Evolutionary conservation across 2,797 vertebrate genomes (phyloP).

Genomic region (Hephaestus fuliginosus): DNA sequence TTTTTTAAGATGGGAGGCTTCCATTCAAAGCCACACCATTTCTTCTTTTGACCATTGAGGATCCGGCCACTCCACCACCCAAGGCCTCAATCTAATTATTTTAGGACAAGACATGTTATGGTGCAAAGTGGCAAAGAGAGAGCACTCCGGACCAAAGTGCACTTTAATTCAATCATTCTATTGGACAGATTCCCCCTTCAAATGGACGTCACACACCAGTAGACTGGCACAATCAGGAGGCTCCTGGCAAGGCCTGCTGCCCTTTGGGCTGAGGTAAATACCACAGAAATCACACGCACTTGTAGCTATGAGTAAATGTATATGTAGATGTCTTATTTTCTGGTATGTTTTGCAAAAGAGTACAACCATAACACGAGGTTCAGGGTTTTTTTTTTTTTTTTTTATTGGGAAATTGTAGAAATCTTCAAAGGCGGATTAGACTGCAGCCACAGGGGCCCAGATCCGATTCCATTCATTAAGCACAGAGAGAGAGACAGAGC

Average conservation of each 20-base stretch:
- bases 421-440: conserved; percentile 81
- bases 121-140: conserved; percentile 82
- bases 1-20: conserved; percentile 84
- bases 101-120: conserved; percentile 86
- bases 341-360: conserved; percentile 47
- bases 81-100: conserved; percentile 87
- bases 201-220: conserved; percentile 80
- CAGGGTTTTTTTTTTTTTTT: conserved; percentile 33
- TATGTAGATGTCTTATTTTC: conserved; percentile 47
- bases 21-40: conserved; percentile 83
- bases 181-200: conserved; percentile 80
- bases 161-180: conserved; percentile 87
- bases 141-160: conserved; percentile 84
- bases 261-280: conserved; percentile 49
- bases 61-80: conserved; percentile 80
- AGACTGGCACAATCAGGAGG: conserved; percentile 72
- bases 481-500: conserved; percentile 51
- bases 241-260: conserved; percentile 57
- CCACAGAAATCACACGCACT: conserved; percentile 53
- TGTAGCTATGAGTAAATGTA: conserved; percentile 44
- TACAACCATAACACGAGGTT: conserved; percentile 30
- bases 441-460: conserved; percentile 74
- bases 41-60: conserved; percentile 83
- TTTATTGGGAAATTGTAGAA: conserved; percentile 67
- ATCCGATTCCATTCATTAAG: conserved; percentile 80